Evolutionary conservation across 2,797 vertebrate species (phyloP).

Genomic region (Philypnodon macrostomus): DNA sequence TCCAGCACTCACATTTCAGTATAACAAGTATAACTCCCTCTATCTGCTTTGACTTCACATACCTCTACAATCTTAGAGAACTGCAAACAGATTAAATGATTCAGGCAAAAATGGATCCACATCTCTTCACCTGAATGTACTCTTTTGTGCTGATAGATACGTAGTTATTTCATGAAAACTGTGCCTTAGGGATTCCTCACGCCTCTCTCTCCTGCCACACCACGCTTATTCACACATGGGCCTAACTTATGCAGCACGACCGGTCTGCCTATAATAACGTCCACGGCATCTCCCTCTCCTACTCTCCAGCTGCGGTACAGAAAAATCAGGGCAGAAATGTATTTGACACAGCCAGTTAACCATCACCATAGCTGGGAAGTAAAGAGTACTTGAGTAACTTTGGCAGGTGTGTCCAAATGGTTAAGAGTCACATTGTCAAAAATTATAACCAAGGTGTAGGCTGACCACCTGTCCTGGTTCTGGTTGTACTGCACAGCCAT

Average conservation of each 20-base stretch:
- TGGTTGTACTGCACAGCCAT: no score
- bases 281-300: constrained; percentile 28
- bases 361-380: no score
- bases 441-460: no score
- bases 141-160: constrained; percentile 30
- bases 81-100: constrained; percentile 1
- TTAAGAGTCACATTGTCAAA: no score
- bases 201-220: constrained; percentile 43
- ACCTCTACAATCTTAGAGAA: background rate
- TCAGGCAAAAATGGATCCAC: background rate
- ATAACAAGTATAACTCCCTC: background rate
- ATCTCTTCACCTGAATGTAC: constrained; percentile 18
- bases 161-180: constrained; percentile 42
- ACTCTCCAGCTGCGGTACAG: no score
- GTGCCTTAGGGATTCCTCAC: constrained; percentile 33
- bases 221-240: constrained; percentile 63
- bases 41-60: background rate
- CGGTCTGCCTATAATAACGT: constrained; percentile 62
- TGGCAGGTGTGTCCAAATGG: no score
- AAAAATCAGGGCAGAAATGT: constrained; percentile 46
- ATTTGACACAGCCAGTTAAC: constrained; percentile 61
- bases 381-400: no score
- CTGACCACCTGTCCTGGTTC: no score
- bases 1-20: background rate
- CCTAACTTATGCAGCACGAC: constrained; percentile 76